These are phyloP conservation scores for Oceanites oceanicus DNA, from an alignment of 2,113 vertebrate genomes.

Conservation along the genomic window DNA sequence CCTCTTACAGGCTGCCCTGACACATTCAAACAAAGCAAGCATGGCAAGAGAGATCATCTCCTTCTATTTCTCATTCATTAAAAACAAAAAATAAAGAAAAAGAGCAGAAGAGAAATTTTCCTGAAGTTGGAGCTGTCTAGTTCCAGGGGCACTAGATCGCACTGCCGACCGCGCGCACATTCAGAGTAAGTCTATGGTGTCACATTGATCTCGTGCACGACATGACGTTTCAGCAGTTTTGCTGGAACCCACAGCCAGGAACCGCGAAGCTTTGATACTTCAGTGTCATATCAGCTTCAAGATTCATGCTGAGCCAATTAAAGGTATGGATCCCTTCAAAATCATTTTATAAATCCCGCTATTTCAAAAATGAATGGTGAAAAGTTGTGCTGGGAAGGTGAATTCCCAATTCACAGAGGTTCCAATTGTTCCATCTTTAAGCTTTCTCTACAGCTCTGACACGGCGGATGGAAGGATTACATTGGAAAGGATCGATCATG, in stretches of 20 bases:
- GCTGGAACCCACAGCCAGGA: not conserved
- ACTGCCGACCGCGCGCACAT: not conserved
- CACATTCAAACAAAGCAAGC: not conserved
- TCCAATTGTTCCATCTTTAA: not conserved
- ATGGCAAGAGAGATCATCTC: not conserved
- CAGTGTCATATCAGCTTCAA: not conserved
- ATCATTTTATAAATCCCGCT: not conserved
- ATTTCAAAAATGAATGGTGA: not conserved
- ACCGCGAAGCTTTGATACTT: not conserved
- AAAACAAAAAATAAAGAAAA: not conserved
- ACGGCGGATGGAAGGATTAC: not conserved
- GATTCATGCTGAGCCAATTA: not conserved
- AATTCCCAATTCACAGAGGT: not conserved
- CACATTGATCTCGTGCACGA: not conserved
- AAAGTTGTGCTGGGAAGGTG: not conserved
- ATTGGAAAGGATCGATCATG: not conserved
- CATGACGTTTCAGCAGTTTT: not conserved
- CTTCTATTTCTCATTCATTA: not conserved
- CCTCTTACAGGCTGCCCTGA: not conserved
- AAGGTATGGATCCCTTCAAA: not conserved
- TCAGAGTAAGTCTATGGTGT: not conserved
- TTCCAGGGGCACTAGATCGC: not conserved
- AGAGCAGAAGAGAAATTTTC: not conserved
- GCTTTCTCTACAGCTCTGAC: not conserved
- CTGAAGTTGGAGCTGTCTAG: not conserved